A percentile compares a stretch with the other conserved stretches of the same genome.
Conservation (phyloP, 92 coral and sea anemone genomes). For the Montipora capitata region DNA sequence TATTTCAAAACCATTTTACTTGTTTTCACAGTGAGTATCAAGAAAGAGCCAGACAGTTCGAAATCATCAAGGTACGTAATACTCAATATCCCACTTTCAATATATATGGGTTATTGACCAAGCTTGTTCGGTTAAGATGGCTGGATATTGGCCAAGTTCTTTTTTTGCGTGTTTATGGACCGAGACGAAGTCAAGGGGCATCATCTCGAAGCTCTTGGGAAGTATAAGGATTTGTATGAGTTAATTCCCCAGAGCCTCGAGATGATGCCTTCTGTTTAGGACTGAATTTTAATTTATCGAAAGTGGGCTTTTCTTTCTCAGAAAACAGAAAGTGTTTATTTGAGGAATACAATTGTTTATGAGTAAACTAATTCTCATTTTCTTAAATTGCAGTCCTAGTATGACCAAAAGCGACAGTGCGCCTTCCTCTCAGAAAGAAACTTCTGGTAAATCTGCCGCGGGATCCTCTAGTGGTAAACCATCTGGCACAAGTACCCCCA, state of each 20-base stretch:
- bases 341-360: not conserved
- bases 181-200: too few species aligned
- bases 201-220: too few species aligned
- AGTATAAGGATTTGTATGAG: too few species aligned
- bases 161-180: too few species aligned
- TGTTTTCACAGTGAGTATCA: conserved; percentile 62
- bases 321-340: not conserved
- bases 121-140: too few species aligned
- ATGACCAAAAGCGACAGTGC: conserved; percentile 51
- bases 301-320: not conserved
- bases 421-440: conserved; percentile 75
- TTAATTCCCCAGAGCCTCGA: too few species aligned
- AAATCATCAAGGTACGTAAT: conserved; percentile 82
- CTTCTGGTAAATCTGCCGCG: conserved; percentile 58
- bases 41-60: conserved; percentile 80
- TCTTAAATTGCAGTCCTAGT: conserved; percentile 68
- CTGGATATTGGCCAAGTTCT: too few species aligned
- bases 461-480: conserved; percentile 73
- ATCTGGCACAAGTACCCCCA: conserved; percentile 94
- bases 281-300: too few species aligned
- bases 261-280: too few species aligned
- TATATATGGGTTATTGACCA: too few species aligned
- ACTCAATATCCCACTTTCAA: not conserved
- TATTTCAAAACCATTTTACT: too few species aligned
- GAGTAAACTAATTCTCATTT: not conserved